phyloP scores from a whole-genome alignment of 2,113 vertebrate species.

The Pleuronectes platessa region DNA sequence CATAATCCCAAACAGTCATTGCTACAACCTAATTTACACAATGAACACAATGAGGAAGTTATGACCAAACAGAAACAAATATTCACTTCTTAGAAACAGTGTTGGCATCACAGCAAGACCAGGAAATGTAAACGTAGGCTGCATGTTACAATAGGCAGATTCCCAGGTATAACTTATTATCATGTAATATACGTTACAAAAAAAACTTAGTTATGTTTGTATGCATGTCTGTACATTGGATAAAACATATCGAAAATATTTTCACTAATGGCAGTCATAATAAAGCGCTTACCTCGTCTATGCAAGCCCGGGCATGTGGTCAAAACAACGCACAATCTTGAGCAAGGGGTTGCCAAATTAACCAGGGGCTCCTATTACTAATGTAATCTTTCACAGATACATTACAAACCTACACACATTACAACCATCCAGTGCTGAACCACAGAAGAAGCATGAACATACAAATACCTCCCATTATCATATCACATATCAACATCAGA shows the following conservation, averaged over 20 bases:
- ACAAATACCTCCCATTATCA: not conserved
- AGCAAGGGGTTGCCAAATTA: not conserved
- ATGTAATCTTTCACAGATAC: not conserved
- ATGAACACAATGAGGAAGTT: too few species aligned
- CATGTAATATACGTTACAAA: too few species aligned
- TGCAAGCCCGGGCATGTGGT: conserved; percentile 7
- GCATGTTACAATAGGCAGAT: too few species aligned
- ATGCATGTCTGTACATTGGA: not conserved
- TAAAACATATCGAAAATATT: not conserved
- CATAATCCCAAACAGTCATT: too few species aligned
- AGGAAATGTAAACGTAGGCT: too few species aligned
- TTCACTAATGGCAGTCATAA: not conserved
- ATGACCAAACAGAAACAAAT: too few species aligned
- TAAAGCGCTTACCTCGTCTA: not conserved
- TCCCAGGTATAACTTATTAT: too few species aligned
- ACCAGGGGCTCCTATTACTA: not conserved
- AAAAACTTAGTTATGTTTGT: not conserved
- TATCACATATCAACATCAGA: not conserved
- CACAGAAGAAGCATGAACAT: not conserved
- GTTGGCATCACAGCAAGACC: too few species aligned
- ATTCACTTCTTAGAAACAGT: too few species aligned
- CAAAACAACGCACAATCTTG: conserved; percentile 13
- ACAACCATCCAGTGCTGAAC: not conserved
- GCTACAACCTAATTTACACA: too few species aligned
- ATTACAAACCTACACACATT: not conserved